Conservation (phyloP, 2,888 invertebrate species). For the Drosophila limbata region DNA sequence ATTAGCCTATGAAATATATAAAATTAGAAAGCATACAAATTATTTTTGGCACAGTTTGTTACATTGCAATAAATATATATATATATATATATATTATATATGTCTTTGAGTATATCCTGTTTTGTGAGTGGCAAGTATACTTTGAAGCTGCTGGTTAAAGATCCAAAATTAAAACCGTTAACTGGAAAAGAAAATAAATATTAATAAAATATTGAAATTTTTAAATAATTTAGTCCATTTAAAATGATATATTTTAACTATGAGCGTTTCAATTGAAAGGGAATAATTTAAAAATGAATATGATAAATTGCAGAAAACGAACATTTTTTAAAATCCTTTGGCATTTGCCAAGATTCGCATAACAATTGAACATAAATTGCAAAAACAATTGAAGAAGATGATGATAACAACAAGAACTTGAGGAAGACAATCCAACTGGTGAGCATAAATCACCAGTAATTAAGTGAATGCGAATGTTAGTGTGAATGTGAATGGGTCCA, state of each 20-base stretch:
- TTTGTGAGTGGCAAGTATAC: conserved; percentile 39
- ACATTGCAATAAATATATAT: conserved; percentile 20
- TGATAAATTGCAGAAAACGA: conserved; percentile 1
- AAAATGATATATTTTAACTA: background rate
- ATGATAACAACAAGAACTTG: conserved; percentile 16
- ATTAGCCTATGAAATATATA: conserved; percentile 55
- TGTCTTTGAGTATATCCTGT: conserved; percentile 35
- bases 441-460: conserved; percentile 78
- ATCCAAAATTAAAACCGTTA: conserved; percentile 13
- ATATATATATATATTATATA: conserved; percentile 16
- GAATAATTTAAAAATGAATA: background rate
- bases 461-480: conserved; percentile 40
- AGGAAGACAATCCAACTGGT: conserved; percentile 34
- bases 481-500: conserved; percentile 29
- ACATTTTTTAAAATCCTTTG: conserved; percentile 8
- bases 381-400: conserved; percentile 66
- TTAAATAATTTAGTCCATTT: background rate
- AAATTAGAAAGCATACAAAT: conserved; percentile 40
- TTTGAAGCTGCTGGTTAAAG: conserved; percentile 7
- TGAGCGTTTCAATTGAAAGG: background rate
- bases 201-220: background rate
- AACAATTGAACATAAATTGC: conserved; percentile 39
- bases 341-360: conserved; percentile 3
- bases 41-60: conserved; percentile 68
- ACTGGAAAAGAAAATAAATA: conserved; percentile 22